Base-by-base conservation (phyloP, 1,140 invertebrate genomes). In the Lethocerus indicus region DNA sequence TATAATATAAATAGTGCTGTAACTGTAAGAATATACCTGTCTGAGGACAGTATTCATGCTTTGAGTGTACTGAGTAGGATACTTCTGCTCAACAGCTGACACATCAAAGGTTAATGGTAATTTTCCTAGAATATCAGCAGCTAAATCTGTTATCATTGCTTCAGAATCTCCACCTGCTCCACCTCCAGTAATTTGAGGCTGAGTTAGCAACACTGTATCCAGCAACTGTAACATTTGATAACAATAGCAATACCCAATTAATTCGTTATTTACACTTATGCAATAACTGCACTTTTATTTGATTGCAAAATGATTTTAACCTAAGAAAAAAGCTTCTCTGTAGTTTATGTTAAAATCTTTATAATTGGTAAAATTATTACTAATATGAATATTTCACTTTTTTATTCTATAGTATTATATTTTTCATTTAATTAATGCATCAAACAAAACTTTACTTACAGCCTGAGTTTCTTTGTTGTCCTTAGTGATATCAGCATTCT, bases 31-130 rank as follows among this genome's bases (percentile, higher is more conserved):
- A 51, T 41, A 42, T 55, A 75, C 78, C 66, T 81, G 82, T 50
- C 74, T 71, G 13, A 94, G 69, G 35, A 94, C 87, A 0, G 88
- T 92, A 63, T 94, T 92, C 87, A 94, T 91, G 41, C 86, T 90
- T 63, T 93, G 87, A 44, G 73, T 76, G 62, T 93, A 91, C 27
- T 78, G 65, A n/a, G 88, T 82, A 2, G 88, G 88, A 68, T 81
- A 91, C 48, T 72, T 75, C 48, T 71, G 60, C 42, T 71, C 62
- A 0, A 81, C 75, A 5, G 65, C 65, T 24, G 71, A 67, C 0
- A 83, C 67, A 63, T 90, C 73, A 57, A 79, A 89, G 37, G 70
- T 64, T 1, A 60, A 51, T 13, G 82, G 85, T 51, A 92, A 65
- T 58, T 80, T 75, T 0, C 59, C 60, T 29, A 87, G 59, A 56